These are phyloP conservation scores for Sycophaga agraensis DNA, from an alignment of 1,140 invertebrate species.

Conservation along the genomic window DNA sequence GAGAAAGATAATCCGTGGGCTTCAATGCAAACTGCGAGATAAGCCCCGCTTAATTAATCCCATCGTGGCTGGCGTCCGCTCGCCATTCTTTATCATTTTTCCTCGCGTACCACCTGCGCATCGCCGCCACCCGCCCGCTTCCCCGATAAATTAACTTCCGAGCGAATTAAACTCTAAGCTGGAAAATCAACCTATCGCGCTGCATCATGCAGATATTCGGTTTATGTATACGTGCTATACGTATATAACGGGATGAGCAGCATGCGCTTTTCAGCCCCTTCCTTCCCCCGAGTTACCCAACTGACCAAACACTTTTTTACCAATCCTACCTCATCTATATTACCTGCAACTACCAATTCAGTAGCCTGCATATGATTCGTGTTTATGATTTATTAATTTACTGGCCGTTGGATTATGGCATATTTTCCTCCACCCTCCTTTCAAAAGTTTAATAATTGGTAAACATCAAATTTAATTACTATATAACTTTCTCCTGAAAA, in stretches of 20 bases:
- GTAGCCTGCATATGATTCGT: too few relatives aligned
- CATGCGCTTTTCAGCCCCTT: too few relatives aligned
- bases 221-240: too few relatives aligned
- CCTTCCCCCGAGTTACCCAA: constrained; percentile 10
- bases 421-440: too few relatives aligned
- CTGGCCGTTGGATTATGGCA: too few relatives aligned
- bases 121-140: neutral
- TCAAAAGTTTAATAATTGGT: too few relatives aligned
- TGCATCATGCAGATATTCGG: neutral
- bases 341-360: too few relatives aligned
- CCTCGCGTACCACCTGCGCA: neutral
- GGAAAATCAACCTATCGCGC: constrained; percentile 17
- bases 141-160: constrained; percentile 25
- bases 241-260: too few relatives aligned
- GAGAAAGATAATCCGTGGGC: constrained; percentile 26
- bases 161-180: constrained; percentile 24
- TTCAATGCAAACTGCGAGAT: constrained; percentile 28
- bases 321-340: too few relatives aligned
- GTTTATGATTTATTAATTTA: too few relatives aligned
- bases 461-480: too few relatives aligned
- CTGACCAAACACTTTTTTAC: constrained; percentile 5
- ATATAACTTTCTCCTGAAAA: too few relatives aligned
- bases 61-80: constrained; percentile 21
- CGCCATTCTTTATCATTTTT: constrained; percentile 22
- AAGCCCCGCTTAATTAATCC: constrained; percentile 28